phyloP scores from a whole-genome alignment of 2,113 vertebrate genomes.

The Pavo muticus region DNA sequence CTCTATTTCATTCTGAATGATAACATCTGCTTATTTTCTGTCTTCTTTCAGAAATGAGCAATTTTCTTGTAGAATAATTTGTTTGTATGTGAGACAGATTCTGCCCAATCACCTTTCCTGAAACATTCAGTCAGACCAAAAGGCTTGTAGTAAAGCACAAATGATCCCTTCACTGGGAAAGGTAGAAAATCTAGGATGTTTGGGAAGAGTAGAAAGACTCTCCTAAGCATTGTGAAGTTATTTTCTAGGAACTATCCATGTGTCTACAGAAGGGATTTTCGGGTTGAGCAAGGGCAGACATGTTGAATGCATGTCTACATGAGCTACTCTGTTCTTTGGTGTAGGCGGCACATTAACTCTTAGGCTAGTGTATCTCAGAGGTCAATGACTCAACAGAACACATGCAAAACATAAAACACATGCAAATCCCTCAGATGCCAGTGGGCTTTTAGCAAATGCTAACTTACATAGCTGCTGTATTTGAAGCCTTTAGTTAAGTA shows the following conservation, averaged over 20 bases:
- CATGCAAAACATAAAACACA: not conserved
- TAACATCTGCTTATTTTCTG: conserved; percentile 2
- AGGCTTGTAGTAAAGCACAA: not conserved
- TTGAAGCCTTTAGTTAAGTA: not conserved
- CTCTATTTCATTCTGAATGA: not conserved
- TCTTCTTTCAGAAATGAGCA: not conserved
- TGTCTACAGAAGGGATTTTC: not conserved
- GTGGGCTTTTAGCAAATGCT: not conserved
- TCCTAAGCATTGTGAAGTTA: not conserved
- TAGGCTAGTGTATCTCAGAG: not conserved
- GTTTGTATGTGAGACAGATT: not conserved
- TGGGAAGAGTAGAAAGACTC: not conserved
- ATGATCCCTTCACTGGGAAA: not conserved
- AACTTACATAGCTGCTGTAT: not conserved
- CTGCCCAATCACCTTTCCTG: not conserved
- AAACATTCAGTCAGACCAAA: not conserved
- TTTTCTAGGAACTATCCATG: not conserved
- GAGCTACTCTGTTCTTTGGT: not conserved
- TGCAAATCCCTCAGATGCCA: not conserved
- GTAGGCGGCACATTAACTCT: not conserved
- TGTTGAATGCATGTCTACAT: not conserved
- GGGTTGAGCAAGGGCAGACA: not conserved
- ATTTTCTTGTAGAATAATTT: not conserved
- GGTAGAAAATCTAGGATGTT: not conserved
- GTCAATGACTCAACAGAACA: not conserved